These are phyloP conservation scores for Microctenopoma steveboyesi DNA, from an alignment of 2,797 vertebrate species.

Conservation along the genomic window DNA sequence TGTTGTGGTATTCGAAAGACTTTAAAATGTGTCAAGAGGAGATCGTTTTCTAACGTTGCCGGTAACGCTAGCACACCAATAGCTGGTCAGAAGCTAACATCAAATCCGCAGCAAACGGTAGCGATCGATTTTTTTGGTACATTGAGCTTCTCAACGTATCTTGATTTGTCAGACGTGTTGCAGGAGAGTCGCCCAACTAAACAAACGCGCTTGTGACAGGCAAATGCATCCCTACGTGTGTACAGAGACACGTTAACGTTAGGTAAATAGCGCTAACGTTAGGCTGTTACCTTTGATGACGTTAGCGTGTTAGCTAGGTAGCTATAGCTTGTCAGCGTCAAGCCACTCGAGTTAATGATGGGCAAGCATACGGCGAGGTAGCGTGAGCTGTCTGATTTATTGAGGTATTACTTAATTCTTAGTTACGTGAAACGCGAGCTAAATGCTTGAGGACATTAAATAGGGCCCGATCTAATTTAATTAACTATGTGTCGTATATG, in stretches of 20 bases:
- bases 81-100: constrained; percentile 61
- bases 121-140: constrained; percentile 16
- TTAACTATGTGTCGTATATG: constrained; percentile 67
- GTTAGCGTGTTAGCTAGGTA: constrained; percentile 57
- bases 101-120: constrained; percentile 59
- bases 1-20: constrained; percentile 2
- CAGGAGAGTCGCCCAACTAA: background rate
- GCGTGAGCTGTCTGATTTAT: constrained; percentile 3
- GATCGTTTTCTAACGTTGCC: constrained; percentile 57
- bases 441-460: constrained; percentile 8
- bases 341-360: constrained; percentile 33
- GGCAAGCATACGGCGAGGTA: background rate
- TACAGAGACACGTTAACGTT: constrained; percentile 28
- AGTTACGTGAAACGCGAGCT: background rate
- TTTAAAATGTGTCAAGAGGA: constrained; percentile 29
- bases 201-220: background rate
- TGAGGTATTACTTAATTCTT: background rate
- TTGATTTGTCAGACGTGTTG: constrained; percentile 10
- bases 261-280: constrained; percentile 50
- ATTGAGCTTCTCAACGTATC: background rate
- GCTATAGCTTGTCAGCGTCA: constrained; percentile 61
- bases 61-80: constrained; percentile 56
- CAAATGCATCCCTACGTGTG: background rate
- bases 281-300: constrained; percentile 48
- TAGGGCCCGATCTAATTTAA: constrained; percentile 32